These are phyloP conservation scores for Ophioninae sp. DNA, from an alignment of 2,888 invertebrate genomes.

Conservation along the genomic window DNA sequence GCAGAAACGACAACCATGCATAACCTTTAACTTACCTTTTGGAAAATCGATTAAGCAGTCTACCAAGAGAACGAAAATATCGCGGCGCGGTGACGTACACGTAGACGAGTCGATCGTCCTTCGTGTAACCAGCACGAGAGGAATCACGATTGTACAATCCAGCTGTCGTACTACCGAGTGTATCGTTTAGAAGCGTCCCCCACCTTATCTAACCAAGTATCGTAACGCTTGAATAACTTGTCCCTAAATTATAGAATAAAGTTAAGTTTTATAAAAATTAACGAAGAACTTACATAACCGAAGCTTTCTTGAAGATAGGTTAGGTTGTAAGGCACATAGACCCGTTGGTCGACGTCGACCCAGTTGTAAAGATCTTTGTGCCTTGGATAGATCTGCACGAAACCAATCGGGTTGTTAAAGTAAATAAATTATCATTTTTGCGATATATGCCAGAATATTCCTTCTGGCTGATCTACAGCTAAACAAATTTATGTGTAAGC, in stretches of 20 bases:
- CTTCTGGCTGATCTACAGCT: neutral
- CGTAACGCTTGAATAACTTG: conserved; percentile 61
- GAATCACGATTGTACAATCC: conserved; percentile 69
- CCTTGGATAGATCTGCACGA: conserved; percentile 78
- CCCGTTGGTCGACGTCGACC: conserved; percentile 79
- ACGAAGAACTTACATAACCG: conserved; percentile 79
- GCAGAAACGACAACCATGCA: neutral
- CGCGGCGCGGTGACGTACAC: conserved; percentile 78
- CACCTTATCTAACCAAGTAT: conserved; percentile 77
- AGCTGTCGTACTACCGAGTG: conserved; percentile 72
- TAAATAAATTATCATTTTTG: neutral
- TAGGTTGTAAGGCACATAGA: conserved; percentile 79
- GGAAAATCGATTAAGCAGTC: conserved; percentile 78
- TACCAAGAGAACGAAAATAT: conserved; percentile 77
- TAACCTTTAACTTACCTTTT: conserved; percentile 72
- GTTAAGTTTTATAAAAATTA: conserved; percentile 32
- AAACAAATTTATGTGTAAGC: neutral
- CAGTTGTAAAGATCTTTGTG: conserved; percentile 80
- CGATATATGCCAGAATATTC: neutral
- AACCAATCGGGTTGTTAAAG: neutral
- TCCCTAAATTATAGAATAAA: conserved; percentile 24
- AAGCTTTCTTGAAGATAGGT: conserved; percentile 80
- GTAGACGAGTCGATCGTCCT: conserved; percentile 74
- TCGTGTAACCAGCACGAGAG: conserved; percentile 65
- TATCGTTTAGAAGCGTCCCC: conserved; percentile 76